Base-by-base conservation (phyloP, 2,797 vertebrate genomes). In the Clarias platycephalus region DNA sequence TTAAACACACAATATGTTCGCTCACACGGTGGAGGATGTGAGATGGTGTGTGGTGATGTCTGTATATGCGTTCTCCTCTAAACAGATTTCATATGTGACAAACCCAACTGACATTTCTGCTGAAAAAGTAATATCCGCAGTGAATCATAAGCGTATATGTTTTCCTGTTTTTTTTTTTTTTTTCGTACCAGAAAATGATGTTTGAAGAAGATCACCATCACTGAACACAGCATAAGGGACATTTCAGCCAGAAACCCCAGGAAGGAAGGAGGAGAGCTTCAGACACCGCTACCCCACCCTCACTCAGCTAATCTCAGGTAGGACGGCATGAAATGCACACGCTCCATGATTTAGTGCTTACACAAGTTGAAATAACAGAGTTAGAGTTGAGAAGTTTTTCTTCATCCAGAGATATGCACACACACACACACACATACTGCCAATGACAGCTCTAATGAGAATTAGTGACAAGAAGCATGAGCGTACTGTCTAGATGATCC, bases 231-330 rank as follows among this genome's bases (percentile, higher is more conserved):
- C 26, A 84, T 89, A 83, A 90, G 83, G 90, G 90, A 93, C 87
- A 34, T 88, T 86, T 76, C 88, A 90, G 86, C 87, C 89, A 90
- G 49, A 53, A 88, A 91, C 84, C 82, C 85, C 89, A 88, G 88
- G 90, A 83, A 55, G 40, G 18, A 88, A 91, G 89, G 91, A 88
- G 86, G 84, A 90, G 84, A 90, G 89, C 82, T 89, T 90, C 88
- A 93, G 92, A 88, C 90, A 94, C 91, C 94, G 81, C 89, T 90
- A 90, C 90, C 91, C 92, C 88, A 89, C 89, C 91, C 82, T 83
- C 82, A 85, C 85, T 90, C 87, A 76, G 87, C 91, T 78, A 67
- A 92, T 90, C 92, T 93, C 95, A 96, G 95, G 95, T 95, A 95
- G 75, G n/a, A 1, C 28, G 3, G 15, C 64, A 18, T 75, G 15